Evolutionary conservation across 1,140 invertebrate genomes (phyloP).

Genomic region (Ceratoteleas bidentatus): DNA sequence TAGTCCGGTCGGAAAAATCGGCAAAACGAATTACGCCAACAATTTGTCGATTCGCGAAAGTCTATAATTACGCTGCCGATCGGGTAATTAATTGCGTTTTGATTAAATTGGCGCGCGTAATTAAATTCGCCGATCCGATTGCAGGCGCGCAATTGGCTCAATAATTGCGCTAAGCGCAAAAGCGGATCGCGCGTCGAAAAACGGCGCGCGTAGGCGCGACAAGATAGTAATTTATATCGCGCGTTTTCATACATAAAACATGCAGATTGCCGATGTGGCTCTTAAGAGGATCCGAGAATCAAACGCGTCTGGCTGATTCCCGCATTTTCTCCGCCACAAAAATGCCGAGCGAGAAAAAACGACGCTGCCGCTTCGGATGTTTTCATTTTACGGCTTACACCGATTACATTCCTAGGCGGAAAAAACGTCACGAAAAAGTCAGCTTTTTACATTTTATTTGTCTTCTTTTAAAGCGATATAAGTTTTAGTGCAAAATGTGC

Average conservation of each 20-base stretch:
- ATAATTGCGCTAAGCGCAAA: constrained; percentile 45
- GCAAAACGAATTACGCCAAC: no score
- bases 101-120: not conserved
- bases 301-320: constrained; percentile 41
- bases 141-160: constrained; percentile 42
- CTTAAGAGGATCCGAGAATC: constrained; percentile 39
- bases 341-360: not conserved
- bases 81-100: constrained; percentile 7
- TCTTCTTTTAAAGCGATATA: no score
- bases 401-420: no score
- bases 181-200: constrained; percentile 42
- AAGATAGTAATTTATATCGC: constrained; percentile 69
- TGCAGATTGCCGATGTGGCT: constrained; percentile 59
- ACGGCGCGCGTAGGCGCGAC: constrained; percentile 68
- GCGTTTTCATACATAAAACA: constrained; percentile 72
- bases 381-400: no score
- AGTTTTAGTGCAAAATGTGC: no score
- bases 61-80: no score
- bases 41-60: no score
- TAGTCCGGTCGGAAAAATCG: no score
- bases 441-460: no score
- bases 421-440: no score
- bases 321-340: constrained; percentile 7
- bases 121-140: no score
- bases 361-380: no score